Percentiles rank a stretch among this genome's conserved stretches.
Evolutionary conservation across 2,888 invertebrate species (phyloP).

Genomic region (Phasia obesa): DNA sequence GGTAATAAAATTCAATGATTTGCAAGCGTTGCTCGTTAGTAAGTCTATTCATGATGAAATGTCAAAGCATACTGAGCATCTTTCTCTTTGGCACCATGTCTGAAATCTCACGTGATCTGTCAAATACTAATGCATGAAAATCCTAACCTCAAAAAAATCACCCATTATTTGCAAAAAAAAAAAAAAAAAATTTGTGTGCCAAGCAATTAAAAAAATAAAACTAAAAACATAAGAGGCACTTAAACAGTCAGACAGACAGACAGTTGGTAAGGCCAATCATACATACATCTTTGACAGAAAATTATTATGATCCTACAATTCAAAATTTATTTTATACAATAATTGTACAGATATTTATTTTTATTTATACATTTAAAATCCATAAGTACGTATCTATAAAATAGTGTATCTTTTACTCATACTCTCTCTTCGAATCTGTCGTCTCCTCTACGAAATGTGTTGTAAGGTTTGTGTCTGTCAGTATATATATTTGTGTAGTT

Average conservation of each 20-base stretch:
- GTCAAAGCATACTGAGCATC: too few relatives aligned
- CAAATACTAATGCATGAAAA: too few relatives aligned
- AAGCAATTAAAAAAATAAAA: constrained; percentile 55
- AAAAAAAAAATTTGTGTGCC: constrained; percentile 17
- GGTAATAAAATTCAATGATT: too few relatives aligned
- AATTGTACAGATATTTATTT: constrained; percentile 53
- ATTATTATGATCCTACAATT: constrained; percentile 56
- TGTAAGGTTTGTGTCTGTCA: too few relatives aligned
- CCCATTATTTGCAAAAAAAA: too few relatives aligned
- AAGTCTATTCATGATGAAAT: too few relatives aligned
- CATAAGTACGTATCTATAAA: constrained; percentile 10
- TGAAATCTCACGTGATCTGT: too few relatives aligned
- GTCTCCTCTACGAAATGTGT: not conserved
- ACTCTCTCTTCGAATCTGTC: not conserved
- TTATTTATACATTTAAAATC: constrained; percentile 26
- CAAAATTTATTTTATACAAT: constrained; percentile 59
- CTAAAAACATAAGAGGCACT: not conserved
- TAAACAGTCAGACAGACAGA: constrained; percentile 1
- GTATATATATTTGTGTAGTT: constrained; percentile 29
- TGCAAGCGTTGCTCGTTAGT: too few relatives aligned
- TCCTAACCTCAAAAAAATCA: too few relatives aligned
- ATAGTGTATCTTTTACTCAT: constrained; percentile 6
- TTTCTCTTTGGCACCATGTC: too few relatives aligned
- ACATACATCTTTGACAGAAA: constrained; percentile 25
- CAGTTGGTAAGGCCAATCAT: not conserved